Evolutionary conservation across 53 echinoderm and acorn worm species (phyloP), one percentile per base, ranked within the genome.

Genomic region (Crossaster papposus): DNA sequence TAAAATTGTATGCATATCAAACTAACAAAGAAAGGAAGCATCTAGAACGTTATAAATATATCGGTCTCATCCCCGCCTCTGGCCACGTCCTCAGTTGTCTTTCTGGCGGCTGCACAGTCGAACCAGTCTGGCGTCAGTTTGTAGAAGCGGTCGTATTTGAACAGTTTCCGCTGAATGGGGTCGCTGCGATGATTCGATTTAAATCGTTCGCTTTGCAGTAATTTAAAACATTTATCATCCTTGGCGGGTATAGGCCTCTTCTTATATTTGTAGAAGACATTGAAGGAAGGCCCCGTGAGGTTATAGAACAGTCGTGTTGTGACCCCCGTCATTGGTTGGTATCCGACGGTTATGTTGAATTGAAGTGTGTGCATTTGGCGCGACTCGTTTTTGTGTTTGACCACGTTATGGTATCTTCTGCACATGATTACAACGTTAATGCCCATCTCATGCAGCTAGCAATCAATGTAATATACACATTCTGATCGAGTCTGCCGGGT

Each of bases 181-280:
- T 78, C 78, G 28, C 50, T 78, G 50, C 7, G 23, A 78, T 51
- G 78, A 78, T 78, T 78, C 17, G 78, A 78, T 78, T 44, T 78
- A 44, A 78, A 78, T 78, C 8, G 51, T 50, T 26, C n/a, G n/a
- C 23, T 51, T 35, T 33, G 75, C 75, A 14, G 75, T 74, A 74
- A 74, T 74, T 74, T 74, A 33, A 22, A 33, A 74, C 30, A 74
- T 74, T 36, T 74, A 74, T 74, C 75, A 35, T 35, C 36, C 22
- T 74, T 28, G 75, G 35, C 75, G 75, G 2, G 34, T 33, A n/a
- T n/a, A 33, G 34, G 75, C 75, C 75, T 23, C 28, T 26, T 68
- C 22, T 2, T 68, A 15, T 68, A 68, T 68, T 68, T 74, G 12
- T 35, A 74, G 13, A 33, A 35, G 75, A 74, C 33, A 4, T 30